A percentile compares a stretch with the other conserved stretches of the same genome.
phyloP scores from a whole-genome alignment of 2,888 invertebrate genomes.

The Polyommatus iphigenia region DNA sequence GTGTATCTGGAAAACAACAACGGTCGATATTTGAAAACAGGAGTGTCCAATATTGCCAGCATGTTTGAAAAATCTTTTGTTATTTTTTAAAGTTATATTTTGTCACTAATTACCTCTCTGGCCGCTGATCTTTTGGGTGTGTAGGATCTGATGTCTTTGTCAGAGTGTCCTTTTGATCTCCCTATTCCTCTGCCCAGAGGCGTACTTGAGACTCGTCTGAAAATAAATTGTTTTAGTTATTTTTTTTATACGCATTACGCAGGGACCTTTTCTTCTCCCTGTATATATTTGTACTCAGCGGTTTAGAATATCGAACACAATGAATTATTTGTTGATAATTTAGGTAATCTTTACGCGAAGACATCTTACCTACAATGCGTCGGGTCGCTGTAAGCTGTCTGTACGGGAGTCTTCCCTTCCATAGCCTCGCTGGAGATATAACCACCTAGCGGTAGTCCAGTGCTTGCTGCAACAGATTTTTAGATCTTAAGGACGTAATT shows the following conservation, averaged over 20 bases:
- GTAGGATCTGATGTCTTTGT: constrained; percentile 76
- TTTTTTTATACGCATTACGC: neutral
- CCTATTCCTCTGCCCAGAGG: constrained; percentile 70
- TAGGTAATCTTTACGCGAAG: neutral
- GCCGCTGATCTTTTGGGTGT: constrained; percentile 64
- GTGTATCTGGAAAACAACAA: constrained; percentile 74
- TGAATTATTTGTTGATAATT: neutral
- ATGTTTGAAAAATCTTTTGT: neutral
- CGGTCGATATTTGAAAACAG: neutral
- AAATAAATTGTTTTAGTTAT: constrained; percentile 29
- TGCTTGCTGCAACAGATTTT: constrained; percentile 48
- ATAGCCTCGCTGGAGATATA: constrained; percentile 50
- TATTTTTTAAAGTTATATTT: no score
- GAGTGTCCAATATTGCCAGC: neutral
- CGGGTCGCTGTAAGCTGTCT: constrained; percentile 67
- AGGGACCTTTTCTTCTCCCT: neutral
- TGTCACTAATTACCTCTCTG: constrained; percentile 63
- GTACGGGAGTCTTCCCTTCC: constrained; percentile 58
- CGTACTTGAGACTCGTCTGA: constrained; percentile 61
- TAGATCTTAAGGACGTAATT: neutral
- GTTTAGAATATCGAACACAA: no score
- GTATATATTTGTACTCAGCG: no score
- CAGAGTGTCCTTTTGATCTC: constrained; percentile 80
- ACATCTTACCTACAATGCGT: constrained; percentile 61
- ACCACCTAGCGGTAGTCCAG: constrained; percentile 57